Percentiles rank a stretch among this genome's conserved stretches.
These are phyloP conservation scores for Mastomys natalensis DNA, from an alignment of 2,113 vertebrate genomes.

Conservation along the genomic window DNA sequence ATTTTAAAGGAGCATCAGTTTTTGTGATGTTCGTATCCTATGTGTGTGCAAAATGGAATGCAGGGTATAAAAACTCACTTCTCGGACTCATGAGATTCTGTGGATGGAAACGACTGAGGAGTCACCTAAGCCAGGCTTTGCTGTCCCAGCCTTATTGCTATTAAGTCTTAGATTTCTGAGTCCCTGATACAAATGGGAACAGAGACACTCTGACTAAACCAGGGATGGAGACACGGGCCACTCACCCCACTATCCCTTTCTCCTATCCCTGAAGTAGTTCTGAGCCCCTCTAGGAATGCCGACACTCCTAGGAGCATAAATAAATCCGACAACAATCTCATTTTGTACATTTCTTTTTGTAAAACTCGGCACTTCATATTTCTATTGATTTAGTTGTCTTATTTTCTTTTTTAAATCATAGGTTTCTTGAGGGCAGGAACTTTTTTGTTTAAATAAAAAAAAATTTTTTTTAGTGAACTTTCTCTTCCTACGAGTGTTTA, in stretches of 20 bases:
- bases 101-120: background rate
- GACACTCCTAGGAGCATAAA: background rate
- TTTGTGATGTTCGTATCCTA: constrained; percentile 53
- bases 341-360: background rate
- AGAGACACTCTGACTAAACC: background rate
- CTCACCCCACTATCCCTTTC: background rate
- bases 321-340: background rate
- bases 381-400: constrained; percentile 51
- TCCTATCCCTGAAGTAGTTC: background rate
- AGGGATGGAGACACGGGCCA: background rate
- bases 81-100: background rate
- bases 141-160: background rate
- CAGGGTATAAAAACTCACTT: constrained; percentile 16
- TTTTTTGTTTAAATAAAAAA: constrained; percentile 54
- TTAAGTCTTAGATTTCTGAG: background rate
- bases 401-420: constrained; percentile 61
- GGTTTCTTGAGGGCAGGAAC: constrained; percentile 36
- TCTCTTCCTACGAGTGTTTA: constrained; percentile 32
- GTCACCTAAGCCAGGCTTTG: background rate
- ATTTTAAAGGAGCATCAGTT: constrained; percentile 29
- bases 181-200: too few relatives aligned
- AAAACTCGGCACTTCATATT: constrained; percentile 31
- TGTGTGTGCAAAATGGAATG: background rate
- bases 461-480: background rate
- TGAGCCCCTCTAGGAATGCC: background rate